Evolutionary conservation across 2,797 vertebrate genomes (phyloP), one percentile per base, ranked within the genome.

Genomic region (Sarcophilus harrisii): DNA sequence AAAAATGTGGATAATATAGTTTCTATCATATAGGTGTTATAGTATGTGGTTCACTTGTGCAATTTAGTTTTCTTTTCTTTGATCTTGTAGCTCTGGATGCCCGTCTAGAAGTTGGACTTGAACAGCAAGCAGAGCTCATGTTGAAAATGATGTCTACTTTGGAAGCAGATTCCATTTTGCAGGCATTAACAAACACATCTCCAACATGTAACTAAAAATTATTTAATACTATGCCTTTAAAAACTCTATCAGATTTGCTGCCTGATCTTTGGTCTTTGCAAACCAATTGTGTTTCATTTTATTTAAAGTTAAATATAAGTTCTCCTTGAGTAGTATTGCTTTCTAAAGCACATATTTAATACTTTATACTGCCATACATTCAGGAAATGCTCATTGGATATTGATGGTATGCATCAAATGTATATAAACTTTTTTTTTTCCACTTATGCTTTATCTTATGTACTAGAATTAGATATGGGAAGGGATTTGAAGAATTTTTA

Each of bases 101-200:
- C 62, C 99, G 99, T 81, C 98, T 99, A 1, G 99, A 99, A 98
- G 99, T 99, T 98, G 99, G 99, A 91, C 99, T 99, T 97, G 99
- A 99, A 97, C 99, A 99, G 97, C 99, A 99, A 98, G 99, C 99
- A 58, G 99, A 99, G 97, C 99, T 99, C 96, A 99, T 99, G 99
- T 98, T 99, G 95, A 99, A 99, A 98, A 99, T 99, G 99, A 99
- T 99, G 99, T 99, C 99, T 52, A 99, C 99, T 0, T 97, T 99
- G 91, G 99, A 99, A 98, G 99, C 99, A 0, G 99, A 99, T 98
- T 99, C 99, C 66, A 99, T 99, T 98, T 98, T 99, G 55, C 99
- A 99, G 96, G 99, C 99, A 13, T 99, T 99, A 97, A 99, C 99
- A 92, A 99, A 99, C 93, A 99, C 98, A 91, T 99, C 99, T 87